These are phyloP conservation scores for Cyprinus carpio DNA, from an alignment of 2,113 vertebrate genomes.

Conservation along the genomic window DNA sequence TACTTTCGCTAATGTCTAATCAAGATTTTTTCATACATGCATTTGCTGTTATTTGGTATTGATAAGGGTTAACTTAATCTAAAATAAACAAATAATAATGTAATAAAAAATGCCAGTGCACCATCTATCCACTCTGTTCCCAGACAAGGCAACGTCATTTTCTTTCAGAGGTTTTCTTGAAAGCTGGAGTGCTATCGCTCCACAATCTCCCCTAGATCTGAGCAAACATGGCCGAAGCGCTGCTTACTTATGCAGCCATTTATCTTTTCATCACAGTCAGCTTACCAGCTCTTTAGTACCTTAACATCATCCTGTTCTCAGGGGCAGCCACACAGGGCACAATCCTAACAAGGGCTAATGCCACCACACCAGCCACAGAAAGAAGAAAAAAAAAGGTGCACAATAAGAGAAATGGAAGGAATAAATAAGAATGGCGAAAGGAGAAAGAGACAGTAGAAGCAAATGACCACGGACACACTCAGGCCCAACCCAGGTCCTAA, in stretches of 20 bases:
- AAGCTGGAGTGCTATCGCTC: slow-evolving; percentile 88
- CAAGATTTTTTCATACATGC: too few species aligned
- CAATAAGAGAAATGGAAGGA: slow-evolving; percentile 49
- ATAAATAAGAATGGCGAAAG: slow-evolving; percentile 73
- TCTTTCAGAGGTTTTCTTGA: slow-evolving; percentile 81
- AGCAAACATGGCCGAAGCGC: slow-evolving; percentile 79
- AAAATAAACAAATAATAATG: slow-evolving; percentile 60
- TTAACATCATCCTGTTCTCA: slow-evolving; percentile 71
- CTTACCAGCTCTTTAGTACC: slow-evolving; percentile 88
- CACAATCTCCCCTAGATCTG: slow-evolving; percentile 93
- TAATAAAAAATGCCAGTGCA: neutral
- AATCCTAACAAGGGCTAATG: slow-evolving; percentile 87
- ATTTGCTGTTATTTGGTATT: neutral
- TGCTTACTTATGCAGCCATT: slow-evolving; percentile 92
- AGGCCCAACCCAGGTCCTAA: slow-evolving; percentile 84
- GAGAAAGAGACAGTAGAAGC: slow-evolving; percentile 66
- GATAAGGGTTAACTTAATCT: neutral
- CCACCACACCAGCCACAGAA: slow-evolving; percentile 78
- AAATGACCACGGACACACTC: slow-evolving; percentile 83
- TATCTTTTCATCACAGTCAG: slow-evolving; percentile 91
- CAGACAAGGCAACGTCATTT: slow-evolving; percentile 77
- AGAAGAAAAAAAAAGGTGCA: slow-evolving; percentile 60
- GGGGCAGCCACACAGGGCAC: slow-evolving; percentile 81
- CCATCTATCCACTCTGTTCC: slow-evolving; percentile 56
- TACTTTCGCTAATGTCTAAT: too few species aligned